phyloP scores from a whole-genome alignment of 1,140 invertebrate species.

The Anagrus nilaparvatae region DNA sequence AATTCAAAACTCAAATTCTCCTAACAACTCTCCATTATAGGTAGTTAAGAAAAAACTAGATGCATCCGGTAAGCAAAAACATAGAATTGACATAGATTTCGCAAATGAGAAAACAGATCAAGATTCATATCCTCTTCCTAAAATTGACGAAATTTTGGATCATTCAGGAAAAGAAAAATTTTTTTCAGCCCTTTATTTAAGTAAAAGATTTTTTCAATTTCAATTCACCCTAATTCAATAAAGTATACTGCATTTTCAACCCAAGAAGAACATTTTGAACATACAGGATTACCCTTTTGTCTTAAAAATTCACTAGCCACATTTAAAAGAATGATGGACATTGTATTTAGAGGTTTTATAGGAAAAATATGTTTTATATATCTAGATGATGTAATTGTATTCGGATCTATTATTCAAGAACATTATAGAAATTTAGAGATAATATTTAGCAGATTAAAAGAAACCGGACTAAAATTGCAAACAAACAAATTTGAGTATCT shows the following conservation, averaged over 20 bases:
- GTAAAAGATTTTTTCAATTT: slow-evolving; percentile 39
- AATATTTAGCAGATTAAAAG: background rate
- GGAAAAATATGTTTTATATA: background rate
- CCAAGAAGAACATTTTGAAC: slow-evolving; percentile 20
- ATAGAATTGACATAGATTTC: no score
- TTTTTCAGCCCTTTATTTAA: slow-evolving; percentile 34
- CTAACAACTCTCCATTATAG: slow-evolving; percentile 25
- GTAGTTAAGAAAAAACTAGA: slow-evolving; percentile 23
- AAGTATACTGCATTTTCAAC: slow-evolving; percentile 27
- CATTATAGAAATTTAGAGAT: background rate
- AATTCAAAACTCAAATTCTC: slow-evolving; percentile 23
- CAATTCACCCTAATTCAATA: slow-evolving; percentile 19
- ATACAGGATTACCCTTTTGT: slow-evolving; percentile 27
- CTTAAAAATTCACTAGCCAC: no score
- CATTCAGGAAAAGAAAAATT: slow-evolving; percentile 23
- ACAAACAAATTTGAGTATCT: no score
- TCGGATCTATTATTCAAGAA: background rate
- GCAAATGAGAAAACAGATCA: no score
- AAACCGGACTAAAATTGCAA: background rate
- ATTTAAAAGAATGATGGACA: no score
- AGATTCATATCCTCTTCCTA: no score
- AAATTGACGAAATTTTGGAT: slow-evolving; percentile 33
- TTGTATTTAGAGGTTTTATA: background rate
- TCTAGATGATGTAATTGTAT: background rate
- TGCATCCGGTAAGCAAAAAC: slow-evolving; percentile 18